Base-by-base conservation (phyloP, 92 coral and sea anemone species). In the Metridium senile region DNA sequence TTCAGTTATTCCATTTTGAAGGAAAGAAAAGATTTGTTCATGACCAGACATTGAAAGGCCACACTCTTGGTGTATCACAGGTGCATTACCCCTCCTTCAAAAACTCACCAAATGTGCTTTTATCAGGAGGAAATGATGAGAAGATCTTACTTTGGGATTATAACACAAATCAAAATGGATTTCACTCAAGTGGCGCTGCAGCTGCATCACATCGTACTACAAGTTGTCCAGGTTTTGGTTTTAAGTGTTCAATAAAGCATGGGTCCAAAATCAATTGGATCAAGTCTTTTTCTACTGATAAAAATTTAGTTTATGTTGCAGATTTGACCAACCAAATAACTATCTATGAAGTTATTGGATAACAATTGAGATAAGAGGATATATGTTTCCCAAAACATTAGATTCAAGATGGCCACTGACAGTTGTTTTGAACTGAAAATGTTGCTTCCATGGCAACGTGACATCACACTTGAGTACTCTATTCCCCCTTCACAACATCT, bases 41-140 rank as follows among this genome's bases (percentile, higher is more conserved):
- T 32, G 62, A 71, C 11, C 78, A 80, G 57, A 74, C 77, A 35
- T 49, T 89, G 34, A 88, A 70, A 62, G 84, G 78, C 27, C 99
- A 96, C 70, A 59, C 77, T 11, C 93, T 85, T 59, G 92, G 92
- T 62, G 92, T 84, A 22, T 82, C 94, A 1, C 99, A 92, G 77
- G 99, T 96, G 58, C 94, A 86, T 69, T 96, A 87, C 68, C 89
- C 89, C 9, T 72, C 26, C 8, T 85, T 86, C 49, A 57, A 74
- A 47, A 77, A 84, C 74, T 73, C 71, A 2, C 80, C 77, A 27
- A 70, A 84, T 21, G 25, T 53, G 29, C 86, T 96, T 1, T 46
- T 92, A 25, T 89, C 99, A 8, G 99, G 91, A 43, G 93, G 99
- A 11, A 93, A 96, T 87, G 99, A 96, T 79, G 71, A 90, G 71